phyloP scores from a whole-genome alignment of 2,113 vertebrate genomes.

The Esox niger region DNA sequence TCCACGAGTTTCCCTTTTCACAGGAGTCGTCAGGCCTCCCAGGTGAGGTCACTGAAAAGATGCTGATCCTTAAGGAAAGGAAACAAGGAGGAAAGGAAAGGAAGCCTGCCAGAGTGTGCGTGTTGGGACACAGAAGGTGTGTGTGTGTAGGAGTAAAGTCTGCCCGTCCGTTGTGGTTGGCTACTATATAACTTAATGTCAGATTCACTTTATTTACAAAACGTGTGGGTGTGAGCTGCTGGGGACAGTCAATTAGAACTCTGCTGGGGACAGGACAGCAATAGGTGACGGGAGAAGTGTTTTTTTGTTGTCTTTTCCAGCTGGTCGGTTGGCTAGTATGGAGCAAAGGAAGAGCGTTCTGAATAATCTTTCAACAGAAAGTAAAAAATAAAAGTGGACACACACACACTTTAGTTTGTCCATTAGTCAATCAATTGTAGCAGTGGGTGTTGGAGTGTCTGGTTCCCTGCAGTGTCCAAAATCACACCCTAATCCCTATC shows the following conservation, averaged over 20 bases:
- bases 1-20: constrained; percentile 45
- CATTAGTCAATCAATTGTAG: background rate
- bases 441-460: background rate
- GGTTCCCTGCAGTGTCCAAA: too few species aligned
- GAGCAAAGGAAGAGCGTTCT: constrained; percentile 27
- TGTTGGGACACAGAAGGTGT: background rate
- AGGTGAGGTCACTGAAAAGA: background rate
- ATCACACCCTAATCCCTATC: too few species aligned
- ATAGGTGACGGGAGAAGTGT: background rate
- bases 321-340: background rate
- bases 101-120: background rate
- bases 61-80: background rate
- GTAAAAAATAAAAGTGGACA: background rate
- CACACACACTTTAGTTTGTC: background rate
- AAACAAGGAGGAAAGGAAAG: background rate
- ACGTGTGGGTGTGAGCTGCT: too few species aligned
- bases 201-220: background rate
- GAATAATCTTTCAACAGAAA: constrained; percentile 20
- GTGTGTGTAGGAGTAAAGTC: background rate
- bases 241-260: too few species aligned
- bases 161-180: background rate
- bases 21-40: background rate
- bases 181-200: background rate
- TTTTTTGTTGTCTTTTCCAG: background rate
- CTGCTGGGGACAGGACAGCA: background rate